A percentile compares a stretch with the other conserved stretches of the same genome.
These are phyloP conservation scores for Tiphia femorata DNA, from an alignment of 2,888 invertebrate genomes.

Conservation along the genomic window DNA sequence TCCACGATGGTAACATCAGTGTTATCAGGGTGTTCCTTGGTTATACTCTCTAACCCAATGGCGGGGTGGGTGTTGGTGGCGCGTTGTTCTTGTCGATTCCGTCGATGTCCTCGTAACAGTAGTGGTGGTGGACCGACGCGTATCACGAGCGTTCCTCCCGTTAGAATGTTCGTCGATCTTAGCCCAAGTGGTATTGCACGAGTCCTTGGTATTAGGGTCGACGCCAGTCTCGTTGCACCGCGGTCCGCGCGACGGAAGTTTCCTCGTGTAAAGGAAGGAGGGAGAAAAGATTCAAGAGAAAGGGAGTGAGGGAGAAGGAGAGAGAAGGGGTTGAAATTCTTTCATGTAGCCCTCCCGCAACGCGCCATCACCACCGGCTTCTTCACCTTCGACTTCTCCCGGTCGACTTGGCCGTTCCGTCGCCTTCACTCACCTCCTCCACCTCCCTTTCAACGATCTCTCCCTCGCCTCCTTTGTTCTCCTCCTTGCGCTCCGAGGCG, in stretches of 20 bases:
- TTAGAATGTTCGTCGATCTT: no score
- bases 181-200: not conserved
- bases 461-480: not conserved
- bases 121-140: no score
- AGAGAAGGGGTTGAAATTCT: constrained; percentile 30
- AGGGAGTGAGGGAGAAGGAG: not conserved
- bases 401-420: constrained; percentile 21
- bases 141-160: no score
- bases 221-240: constrained; percentile 1
- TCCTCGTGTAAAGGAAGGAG: no score
- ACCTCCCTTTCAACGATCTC: not conserved
- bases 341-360: constrained; percentile 31
- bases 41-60: no score
- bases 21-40: no score
- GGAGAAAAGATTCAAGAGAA: no score
- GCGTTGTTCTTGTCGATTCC: no score
- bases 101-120: no score
- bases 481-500: constrained; percentile 1
- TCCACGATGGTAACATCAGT: no score
- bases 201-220: not conserved
- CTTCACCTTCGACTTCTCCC: constrained; percentile 23
- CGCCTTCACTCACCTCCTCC: constrained; percentile 7
- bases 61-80: no score
- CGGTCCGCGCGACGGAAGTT: no score
- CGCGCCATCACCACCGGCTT: constrained; percentile 37